Conservation (phyloP, 1,140 invertebrate genomes). For the Philotrypesis tridentata region DNA sequence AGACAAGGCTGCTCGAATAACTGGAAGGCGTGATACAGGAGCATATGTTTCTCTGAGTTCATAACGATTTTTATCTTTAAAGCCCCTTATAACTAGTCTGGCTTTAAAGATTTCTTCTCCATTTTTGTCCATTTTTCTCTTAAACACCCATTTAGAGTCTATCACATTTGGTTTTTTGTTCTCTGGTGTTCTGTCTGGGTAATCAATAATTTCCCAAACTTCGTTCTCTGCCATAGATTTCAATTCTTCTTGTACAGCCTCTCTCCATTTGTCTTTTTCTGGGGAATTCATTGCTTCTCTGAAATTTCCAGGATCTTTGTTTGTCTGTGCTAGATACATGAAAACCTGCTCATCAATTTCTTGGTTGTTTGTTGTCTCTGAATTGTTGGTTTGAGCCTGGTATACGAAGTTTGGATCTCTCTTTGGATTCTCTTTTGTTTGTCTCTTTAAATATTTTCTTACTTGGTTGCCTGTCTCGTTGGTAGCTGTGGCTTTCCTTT, state of each 20-base stretch:
- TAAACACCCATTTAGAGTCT: constrained; percentile 40
- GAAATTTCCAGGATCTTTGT: too few species aligned
- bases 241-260: constrained; percentile 17
- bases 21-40: constrained; percentile 40
- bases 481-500: too few species aligned
- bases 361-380: too few species aligned
- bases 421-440: too few species aligned
- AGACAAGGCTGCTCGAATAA: constrained; percentile 53
- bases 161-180: constrained; percentile 10
- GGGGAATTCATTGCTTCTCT: too few species aligned
- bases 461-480: too few species aligned
- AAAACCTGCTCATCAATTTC: too few species aligned
- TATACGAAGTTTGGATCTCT: too few species aligned
- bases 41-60: constrained; percentile 59
- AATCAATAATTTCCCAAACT: constrained; percentile 33
- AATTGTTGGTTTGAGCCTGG: too few species aligned
- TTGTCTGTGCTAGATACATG: too few species aligned
- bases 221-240: constrained; percentile 37
- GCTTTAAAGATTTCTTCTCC: constrained; percentile 38
- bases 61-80: constrained; percentile 53
- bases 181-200: neutral
- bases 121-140: constrained; percentile 3
- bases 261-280: neutral
- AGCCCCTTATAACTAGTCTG: constrained; percentile 58
- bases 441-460: too few species aligned